Evolutionary conservation across 2,888 invertebrate genomes (phyloP).

Genomic region (Gymnosoma rotundatum): DNA sequence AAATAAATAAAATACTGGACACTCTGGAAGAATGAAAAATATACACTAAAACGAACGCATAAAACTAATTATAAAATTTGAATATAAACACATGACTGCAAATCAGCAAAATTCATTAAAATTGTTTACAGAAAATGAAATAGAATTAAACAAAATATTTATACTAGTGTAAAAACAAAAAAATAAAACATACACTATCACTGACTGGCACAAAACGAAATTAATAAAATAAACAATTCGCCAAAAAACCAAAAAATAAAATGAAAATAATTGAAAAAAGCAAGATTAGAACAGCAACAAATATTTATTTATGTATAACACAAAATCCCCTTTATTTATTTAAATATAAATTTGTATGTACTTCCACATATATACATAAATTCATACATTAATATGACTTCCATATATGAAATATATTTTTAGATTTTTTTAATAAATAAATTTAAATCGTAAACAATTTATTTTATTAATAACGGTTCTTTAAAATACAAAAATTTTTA

Average conservation of each 20-base stretch:
- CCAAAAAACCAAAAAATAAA: conserved; percentile 24
- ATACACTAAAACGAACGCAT: neutral
- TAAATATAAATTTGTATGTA: neutral
- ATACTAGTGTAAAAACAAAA: conserved; percentile 4
- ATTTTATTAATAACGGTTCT: too few relatives aligned
- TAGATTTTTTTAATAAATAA: too few relatives aligned
- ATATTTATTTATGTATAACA: neutral
- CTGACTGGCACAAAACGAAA: conserved; percentile 62
- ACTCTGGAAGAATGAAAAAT: conserved; percentile 10
- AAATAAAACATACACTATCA: conserved; percentile 35
- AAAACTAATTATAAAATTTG: conserved; percentile 33
- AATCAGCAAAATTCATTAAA: conserved; percentile 41
- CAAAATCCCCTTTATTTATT: too few relatives aligned
- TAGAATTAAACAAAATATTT: conserved; percentile 28
- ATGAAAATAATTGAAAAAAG: conserved; percentile 20
- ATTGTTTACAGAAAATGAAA: conserved; percentile 50
- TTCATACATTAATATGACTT: too few relatives aligned
- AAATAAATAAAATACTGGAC: conserved; percentile 24
- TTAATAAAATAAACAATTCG: conserved; percentile 37
- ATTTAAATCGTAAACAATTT: too few relatives aligned
- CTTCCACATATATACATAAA: neutral
- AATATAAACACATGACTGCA: conserved; percentile 43
- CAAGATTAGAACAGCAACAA: conserved; percentile 7
- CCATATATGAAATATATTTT: too few relatives aligned
- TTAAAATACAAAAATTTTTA: too few relatives aligned